Evolutionary conservation across 1,140 invertebrate genomes (phyloP), one percentile per base, ranked within the genome.

Genomic region (Rhyacophila brunnea): DNA sequence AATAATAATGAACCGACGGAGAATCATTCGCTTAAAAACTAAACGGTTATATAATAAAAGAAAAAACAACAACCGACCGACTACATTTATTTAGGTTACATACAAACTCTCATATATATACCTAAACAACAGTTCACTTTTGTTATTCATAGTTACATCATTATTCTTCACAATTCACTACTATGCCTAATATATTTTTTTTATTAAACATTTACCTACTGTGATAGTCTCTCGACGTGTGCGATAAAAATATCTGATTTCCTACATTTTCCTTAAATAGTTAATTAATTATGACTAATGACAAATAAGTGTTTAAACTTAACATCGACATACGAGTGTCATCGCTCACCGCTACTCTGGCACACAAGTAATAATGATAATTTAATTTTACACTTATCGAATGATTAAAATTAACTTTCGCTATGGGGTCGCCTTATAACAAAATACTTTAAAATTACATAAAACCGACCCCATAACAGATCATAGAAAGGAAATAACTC

Each of bases 101-200:
- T 58, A 38, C 23, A 57, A 15, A 36, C 17, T 57, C 36, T 35
- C 55, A 35, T 58, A 43, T 58, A 43, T 13, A 50, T 50, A 58
- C 50, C 55, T 58, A 58, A 50, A 50, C 18, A 58, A 50, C 47
- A 43, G 23, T 58, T 58, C 36, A 28, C 32, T 50, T n/a, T 19
- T 45, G 43, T 45, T 45, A 45, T 48, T 47, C 34, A 40, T 56
- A 56, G 40, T 17, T 54, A 40, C 49, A 34, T 28, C 36, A 55
- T 40, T 13, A 13, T 40, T 40, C 15, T 48, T 34, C 19, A 48
- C n/a, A 58, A 58, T 58, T 58, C 47, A 35, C 53, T 56, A 58
- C 47, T 58, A 58, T 18, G 40, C 18, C 46, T 58, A 47, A 58
- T 50, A 58, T 58, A 58, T 38, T 58, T 58, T 40, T 42, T 48